A percentile compares a stretch with the other conserved stretches of the same genome.
phyloP scores from a whole-genome alignment of 2,113 vertebrate species.

The Marmota flaviventris region DNA sequence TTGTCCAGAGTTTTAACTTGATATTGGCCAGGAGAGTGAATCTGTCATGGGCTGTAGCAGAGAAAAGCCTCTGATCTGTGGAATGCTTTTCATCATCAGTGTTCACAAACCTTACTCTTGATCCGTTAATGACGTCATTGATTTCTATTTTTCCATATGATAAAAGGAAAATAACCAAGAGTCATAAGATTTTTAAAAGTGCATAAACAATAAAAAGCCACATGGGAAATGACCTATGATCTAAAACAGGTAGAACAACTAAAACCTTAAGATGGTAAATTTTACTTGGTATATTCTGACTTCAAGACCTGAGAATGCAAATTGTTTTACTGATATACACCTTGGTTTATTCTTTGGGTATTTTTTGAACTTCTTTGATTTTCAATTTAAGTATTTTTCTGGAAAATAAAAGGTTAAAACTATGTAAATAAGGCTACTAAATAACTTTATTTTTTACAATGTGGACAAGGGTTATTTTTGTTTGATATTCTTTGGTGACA shows the following conservation, averaged over 20 bases:
- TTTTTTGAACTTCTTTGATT: neutral
- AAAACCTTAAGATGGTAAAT: neutral
- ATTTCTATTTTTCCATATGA: neutral
- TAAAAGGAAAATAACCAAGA: neutral
- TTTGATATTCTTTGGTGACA: neutral
- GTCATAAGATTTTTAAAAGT: neutral
- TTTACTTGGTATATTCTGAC: neutral
- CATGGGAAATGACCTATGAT: neutral
- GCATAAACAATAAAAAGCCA: neutral
- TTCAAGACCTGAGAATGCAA: neutral
- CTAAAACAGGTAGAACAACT: neutral
- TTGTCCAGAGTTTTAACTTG: neutral
- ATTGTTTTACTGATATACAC: neutral
- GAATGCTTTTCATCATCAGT: neutral
- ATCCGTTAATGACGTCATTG: neutral
- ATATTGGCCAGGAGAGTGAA: neutral
- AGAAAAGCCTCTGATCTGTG: neutral
- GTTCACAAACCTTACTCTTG: neutral
- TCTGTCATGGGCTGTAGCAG: neutral
- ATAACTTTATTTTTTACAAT: neutral
- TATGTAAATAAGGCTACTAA: neutral
- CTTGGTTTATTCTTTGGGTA: neutral
- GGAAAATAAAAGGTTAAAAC: neutral
- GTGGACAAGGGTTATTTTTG: neutral
- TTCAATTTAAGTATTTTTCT: constrained; percentile 1